Base-by-base conservation (phyloP, 1,140 invertebrate species). In the Myzus persicae region DNA sequence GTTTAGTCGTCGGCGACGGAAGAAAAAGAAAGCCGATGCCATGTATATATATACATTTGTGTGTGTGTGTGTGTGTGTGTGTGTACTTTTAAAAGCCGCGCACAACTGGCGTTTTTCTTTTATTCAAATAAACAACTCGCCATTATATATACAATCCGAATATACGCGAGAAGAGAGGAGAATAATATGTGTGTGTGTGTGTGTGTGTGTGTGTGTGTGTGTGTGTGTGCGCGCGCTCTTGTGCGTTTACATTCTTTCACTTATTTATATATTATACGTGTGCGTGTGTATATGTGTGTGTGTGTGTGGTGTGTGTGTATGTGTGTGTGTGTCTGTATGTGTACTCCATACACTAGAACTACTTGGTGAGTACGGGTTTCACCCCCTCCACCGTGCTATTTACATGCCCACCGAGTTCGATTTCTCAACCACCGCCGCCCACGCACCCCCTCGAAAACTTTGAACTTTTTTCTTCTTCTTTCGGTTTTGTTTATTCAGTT, bases 31-130 rank as follows among this genome's bases (percentile, higher is more conserved):
- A 81, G 48, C 90, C 54, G 54, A 26, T 36, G n/a, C 31, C 54
- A 59, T 59, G 8, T 26, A 59, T 26, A 54, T 54, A 26, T 76
- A 18, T 67, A 36, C 20, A n/a, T n/a, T 3, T 54, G 24, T 54
- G 2, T n/a, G n/a, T n/a, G 14, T 18, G 31, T 67, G 31, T n/a
- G 11, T 76, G 31, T n/a, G 59, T n/a, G 36, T 91, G 36, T 84
- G 31, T 26, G 36, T 48, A 81, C 44, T 76, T 51, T 92, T 92
- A 82, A 92, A 92, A 92, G 67, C 76, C 88, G 40, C 67, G 59
- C 40, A 81, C 91, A 92, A 92, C 67, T 48, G 76, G 91, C 91
- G 44, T 92, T 92, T 92, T 82, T 92, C 44, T 92, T 92, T 92
- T 48, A 82, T 92, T 92, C 91, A 48, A 48, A 92, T 82, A 92